Conservation (phyloP, 2,888 invertebrate genomes). For the Iselma pallidipennis region DNA sequence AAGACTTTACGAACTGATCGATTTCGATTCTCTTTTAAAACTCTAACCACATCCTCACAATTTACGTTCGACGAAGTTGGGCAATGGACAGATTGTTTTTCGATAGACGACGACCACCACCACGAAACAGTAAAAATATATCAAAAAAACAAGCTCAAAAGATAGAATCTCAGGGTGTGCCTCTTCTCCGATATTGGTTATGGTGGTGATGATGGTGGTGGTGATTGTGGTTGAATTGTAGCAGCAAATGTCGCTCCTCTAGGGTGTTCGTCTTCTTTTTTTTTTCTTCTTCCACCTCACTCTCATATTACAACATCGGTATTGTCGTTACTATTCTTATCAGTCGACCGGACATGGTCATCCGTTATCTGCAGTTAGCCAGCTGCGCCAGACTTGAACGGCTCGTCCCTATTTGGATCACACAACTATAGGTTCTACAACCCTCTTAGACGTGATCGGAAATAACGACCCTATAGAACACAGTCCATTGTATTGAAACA, state of each 20-base stretch:
- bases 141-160: no score
- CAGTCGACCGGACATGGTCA: constrained; percentile 29
- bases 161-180: no score
- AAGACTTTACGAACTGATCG: no score
- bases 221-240: background rate
- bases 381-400: constrained; percentile 22
- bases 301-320: background rate
- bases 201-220: background rate
- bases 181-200: no score
- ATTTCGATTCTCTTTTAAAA: no score
- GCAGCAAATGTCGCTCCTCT: no score
- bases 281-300: background rate
- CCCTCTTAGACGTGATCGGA: constrained; percentile 42
- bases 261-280: background rate
- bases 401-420: background rate
- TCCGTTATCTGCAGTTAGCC: constrained; percentile 33
- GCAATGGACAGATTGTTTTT: background rate
- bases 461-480: constrained; percentile 34
- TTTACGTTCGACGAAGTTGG: background rate
- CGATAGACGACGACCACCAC: background rate
- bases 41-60: background rate
- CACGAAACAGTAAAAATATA: no score
- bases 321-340: constrained; percentile 31
- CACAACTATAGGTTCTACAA: constrained; percentile 3
- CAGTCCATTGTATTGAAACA: constrained; percentile 40